A percentile compares a stretch with the other conserved stretches of the same genome.
These are phyloP conservation scores for Drosophila tsacasi DNA, from an alignment of 1,140 invertebrate genomes.

Conservation along the genomic window DNA sequence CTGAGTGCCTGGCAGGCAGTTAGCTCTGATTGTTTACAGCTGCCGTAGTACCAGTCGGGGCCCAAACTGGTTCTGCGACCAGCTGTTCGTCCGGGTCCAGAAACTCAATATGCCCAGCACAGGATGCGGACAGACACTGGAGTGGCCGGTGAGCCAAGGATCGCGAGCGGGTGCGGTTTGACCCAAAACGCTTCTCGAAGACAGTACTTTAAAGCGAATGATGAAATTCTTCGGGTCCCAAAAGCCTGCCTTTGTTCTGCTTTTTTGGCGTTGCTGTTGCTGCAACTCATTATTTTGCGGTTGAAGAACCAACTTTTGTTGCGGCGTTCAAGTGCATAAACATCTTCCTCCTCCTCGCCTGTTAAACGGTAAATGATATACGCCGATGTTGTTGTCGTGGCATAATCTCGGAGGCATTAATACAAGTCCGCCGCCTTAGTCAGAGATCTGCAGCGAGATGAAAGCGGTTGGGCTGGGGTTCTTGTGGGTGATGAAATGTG, in stretches of 20 bases:
- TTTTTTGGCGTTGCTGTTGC: slow-evolving; percentile 31
- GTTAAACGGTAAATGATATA: slow-evolving; percentile 76
- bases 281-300: slow-evolving; percentile 79
- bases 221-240: slow-evolving; percentile 58
- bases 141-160: slow-evolving; percentile 40
- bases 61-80: slow-evolving; percentile 67
- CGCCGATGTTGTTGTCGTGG: slow-evolving; percentile 52
- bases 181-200: slow-evolving; percentile 72
- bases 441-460: slow-evolving; percentile 67
- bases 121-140: slow-evolving; percentile 63
- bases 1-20: slow-evolving; percentile 81
- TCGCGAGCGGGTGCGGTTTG: slow-evolving; percentile 71
- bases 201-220: slow-evolving; percentile 53
- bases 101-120: slow-evolving; percentile 77
- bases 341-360: slow-evolving; percentile 49
- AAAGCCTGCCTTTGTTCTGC: slow-evolving; percentile 55
- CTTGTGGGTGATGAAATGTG: slow-evolving; percentile 69
- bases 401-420: slow-evolving; percentile 71
- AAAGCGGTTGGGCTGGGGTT: slow-evolving; percentile 48
- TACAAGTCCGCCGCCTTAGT: slow-evolving; percentile 57
- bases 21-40: slow-evolving; percentile 82
- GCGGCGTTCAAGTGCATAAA: slow-evolving; percentile 76
- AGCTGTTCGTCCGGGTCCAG: slow-evolving; percentile 70
- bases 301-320: slow-evolving; percentile 70
- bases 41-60: slow-evolving; percentile 61